Conservation (phyloP, 2,797 vertebrate species). For the Chelonia mydas region DNA sequence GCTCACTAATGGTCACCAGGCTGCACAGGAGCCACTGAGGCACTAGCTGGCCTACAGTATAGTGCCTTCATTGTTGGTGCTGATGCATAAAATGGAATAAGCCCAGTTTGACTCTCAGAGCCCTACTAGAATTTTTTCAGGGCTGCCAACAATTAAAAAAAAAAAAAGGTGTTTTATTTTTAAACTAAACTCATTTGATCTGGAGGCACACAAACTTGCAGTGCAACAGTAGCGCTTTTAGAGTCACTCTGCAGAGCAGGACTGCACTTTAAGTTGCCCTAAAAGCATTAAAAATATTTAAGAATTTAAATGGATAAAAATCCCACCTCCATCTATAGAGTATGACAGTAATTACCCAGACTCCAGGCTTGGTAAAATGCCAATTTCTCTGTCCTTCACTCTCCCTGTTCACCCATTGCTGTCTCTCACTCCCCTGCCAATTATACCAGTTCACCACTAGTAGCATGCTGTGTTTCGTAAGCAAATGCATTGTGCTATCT, state of each 20-base stretch:
- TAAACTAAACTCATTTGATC: background rate
- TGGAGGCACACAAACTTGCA: fast-evolving
- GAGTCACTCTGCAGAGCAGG: background rate
- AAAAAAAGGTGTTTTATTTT: fast-evolving
- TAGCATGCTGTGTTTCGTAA: background rate
- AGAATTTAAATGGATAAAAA: background rate
- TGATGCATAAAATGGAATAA: background rate
- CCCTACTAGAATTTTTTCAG: background rate
- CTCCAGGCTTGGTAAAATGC: background rate
- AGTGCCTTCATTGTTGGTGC: background rate
- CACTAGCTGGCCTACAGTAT: background rate
- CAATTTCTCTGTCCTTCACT: background rate
- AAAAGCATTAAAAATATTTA: background rate
- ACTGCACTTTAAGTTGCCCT: background rate
- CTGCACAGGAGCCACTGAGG: no score
- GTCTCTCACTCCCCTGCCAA: background rate
- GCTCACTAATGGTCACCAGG: background rate
- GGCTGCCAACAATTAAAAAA: background rate
- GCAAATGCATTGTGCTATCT: fast-evolving
- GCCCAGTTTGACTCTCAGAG: background rate
- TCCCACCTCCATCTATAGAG: background rate
- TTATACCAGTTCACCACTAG: fast-evolving
- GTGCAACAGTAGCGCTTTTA: fast-evolving
- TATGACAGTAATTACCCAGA: background rate
- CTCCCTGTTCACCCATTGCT: background rate